Conservation (phyloP, 2,888 invertebrate species). For the Parnassius mnemosyne region DNA sequence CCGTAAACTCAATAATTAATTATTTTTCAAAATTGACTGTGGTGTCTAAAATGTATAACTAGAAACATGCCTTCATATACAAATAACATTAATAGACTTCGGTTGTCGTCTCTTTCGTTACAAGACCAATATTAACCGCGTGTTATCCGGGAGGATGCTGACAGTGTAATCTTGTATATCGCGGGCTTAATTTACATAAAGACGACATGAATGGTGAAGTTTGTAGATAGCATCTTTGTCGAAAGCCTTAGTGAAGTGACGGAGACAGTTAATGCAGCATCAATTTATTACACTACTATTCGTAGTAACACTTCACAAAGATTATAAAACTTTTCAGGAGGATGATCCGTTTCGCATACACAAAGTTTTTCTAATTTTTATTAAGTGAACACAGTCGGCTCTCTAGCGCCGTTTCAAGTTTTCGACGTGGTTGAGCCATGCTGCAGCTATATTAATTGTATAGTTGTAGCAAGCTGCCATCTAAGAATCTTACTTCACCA, state of each 20-base stretch:
- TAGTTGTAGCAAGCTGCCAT: too few relatives aligned
- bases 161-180: slow-evolving; percentile 26
- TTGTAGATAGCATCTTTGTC: slow-evolving; percentile 21
- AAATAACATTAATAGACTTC: slow-evolving; percentile 14
- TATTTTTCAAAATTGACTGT: too few relatives aligned
- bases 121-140: slow-evolving; percentile 20
- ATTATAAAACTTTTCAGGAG: slow-evolving; percentile 10
- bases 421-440: too few relatives aligned
- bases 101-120: slow-evolving; percentile 13
- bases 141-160: slow-evolving; percentile 18
- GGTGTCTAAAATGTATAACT: neutral
- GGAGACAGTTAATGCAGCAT: slow-evolving; percentile 12
- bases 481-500: too few relatives aligned
- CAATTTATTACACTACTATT: slow-evolving; percentile 7
- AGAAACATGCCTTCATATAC: neutral
- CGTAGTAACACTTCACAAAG: slow-evolving; percentile 5
- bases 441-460: too few relatives aligned
- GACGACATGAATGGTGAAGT: slow-evolving; percentile 23
- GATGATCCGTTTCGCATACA: neutral
- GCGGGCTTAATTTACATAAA: slow-evolving; percentile 26
- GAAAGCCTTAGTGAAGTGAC: slow-evolving; percentile 17
- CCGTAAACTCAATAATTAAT: too few relatives aligned
- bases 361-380: slow-evolving; percentile 4
- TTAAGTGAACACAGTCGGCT: neutral
- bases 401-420: too few relatives aligned